phyloP scores from a whole-genome alignment of 1,140 invertebrate species.

The Chironomus striatipennis region DNA sequence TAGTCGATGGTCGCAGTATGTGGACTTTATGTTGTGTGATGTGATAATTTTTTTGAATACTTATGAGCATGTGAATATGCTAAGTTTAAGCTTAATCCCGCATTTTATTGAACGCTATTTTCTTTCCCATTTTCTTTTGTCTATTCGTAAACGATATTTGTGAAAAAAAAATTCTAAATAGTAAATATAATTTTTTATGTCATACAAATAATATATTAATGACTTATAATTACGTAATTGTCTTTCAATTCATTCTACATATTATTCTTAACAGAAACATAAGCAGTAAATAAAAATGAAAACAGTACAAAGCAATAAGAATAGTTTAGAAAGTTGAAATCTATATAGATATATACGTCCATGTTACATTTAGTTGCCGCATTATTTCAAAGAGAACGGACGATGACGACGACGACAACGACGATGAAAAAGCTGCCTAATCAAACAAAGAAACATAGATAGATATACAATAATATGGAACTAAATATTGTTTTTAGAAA shows the following conservation, averaged over 20 bases:
- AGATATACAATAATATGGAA: neutral
- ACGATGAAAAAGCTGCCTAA: neutral
- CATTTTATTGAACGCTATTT: too few species aligned
- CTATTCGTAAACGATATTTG: neutral
- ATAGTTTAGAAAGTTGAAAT: constrained; percentile 11
- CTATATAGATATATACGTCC: constrained; percentile 5
- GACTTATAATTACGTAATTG: constrained; percentile 13
- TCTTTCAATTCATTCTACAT: constrained; percentile 3
- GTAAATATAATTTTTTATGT: neutral
- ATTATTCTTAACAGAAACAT: neutral
- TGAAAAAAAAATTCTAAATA: too few species aligned
- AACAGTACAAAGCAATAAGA: neutral
- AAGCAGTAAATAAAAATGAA: neutral
- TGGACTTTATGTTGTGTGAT: too few species aligned
- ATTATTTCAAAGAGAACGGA: neutral
- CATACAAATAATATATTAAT: constrained; percentile 15
- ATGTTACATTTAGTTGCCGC: neutral
- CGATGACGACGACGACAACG: neutral
- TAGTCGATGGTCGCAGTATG: too few species aligned
- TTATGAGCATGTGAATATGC: too few species aligned
- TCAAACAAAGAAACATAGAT: neutral
- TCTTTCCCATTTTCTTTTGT: neutral
- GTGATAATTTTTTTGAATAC: too few species aligned
- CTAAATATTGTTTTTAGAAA: neutral
- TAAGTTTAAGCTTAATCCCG: too few species aligned